Percentiles rank a stretch among this genome's conserved stretches.
Conservation (phyloP, 2,113 vertebrate species). For the Rattus rattus region DNA sequence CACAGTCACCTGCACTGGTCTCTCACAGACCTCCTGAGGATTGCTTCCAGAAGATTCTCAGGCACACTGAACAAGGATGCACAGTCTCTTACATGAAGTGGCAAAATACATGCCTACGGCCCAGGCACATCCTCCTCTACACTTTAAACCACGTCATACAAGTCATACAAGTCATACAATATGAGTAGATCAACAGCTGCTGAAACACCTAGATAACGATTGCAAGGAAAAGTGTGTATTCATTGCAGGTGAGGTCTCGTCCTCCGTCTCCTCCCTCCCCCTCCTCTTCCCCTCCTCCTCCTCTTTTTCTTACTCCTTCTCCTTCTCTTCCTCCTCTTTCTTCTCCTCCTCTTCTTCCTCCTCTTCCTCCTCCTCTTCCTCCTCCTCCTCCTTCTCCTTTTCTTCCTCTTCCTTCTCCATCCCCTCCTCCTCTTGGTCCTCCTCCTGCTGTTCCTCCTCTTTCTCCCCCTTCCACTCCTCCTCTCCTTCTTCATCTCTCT, state of each 20-base stretch:
- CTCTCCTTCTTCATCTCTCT: not conserved
- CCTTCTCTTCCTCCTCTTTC: accelerated
- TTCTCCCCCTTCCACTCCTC: no score
- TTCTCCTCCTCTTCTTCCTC: not conserved
- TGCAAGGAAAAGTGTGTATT: not conserved
- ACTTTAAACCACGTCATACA: not conserved
- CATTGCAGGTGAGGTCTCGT: not conserved
- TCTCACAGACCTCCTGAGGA: not conserved
- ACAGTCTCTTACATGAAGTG: not conserved
- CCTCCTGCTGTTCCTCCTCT: not conserved
- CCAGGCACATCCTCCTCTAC: not conserved
- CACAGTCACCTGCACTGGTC: accelerated
- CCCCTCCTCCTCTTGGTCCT: not conserved
- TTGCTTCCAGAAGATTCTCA: not conserved
- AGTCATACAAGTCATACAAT: not conserved
- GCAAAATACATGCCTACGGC: not conserved
- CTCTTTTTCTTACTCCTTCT: not conserved
- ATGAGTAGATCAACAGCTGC: not conserved
- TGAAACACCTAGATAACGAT: not conserved
- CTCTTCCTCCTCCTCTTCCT: not conserved
- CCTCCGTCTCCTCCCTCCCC: not conserved
- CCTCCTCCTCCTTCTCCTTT: not conserved
- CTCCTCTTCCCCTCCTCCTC: no score
- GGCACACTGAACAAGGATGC: not conserved
- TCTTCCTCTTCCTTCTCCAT: not conserved